Conservation (phyloP, 2,888 invertebrate species). For the Yponomeuta cagnagella region DNA sequence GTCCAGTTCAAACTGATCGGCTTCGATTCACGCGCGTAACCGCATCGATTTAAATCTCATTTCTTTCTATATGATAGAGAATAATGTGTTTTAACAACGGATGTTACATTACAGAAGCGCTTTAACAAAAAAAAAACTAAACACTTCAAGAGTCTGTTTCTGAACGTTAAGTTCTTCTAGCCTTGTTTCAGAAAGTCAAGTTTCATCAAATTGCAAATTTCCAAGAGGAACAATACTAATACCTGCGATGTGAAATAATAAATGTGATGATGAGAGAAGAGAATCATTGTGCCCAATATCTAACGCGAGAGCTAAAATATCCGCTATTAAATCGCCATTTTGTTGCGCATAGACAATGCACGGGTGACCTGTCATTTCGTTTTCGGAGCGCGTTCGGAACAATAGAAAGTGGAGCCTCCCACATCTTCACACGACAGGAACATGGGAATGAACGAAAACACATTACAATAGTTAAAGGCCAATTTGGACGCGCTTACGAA, state of each 20-base stretch:
- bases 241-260: not conserved
- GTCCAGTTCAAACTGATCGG: slow-evolving; percentile 21
- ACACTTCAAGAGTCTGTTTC: not conserved
- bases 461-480: slow-evolving; percentile 68
- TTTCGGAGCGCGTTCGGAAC: slow-evolving; percentile 39
- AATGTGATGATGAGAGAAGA: slow-evolving; percentile 4
- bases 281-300: not conserved
- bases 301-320: slow-evolving; percentile 29
- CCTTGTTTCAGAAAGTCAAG: not conserved
- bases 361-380: slow-evolving; percentile 27
- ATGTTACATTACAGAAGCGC: slow-evolving; percentile 33
- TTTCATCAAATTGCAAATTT: not conserved
- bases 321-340: slow-evolving; percentile 51
- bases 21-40: slow-evolving; percentile 50
- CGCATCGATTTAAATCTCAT: slow-evolving; percentile 43
- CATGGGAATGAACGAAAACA: slow-evolving; percentile 69
- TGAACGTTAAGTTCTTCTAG: not conserved
- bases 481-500: slow-evolving; percentile 66
- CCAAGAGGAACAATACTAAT: not conserved
- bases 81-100: slow-evolving; percentile 34
- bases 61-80: slow-evolving; percentile 47
- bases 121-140: slow-evolving; percentile 29
- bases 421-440: slow-evolving; percentile 49
- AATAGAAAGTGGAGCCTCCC: slow-evolving; percentile 50
- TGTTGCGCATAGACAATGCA: slow-evolving; percentile 30